Evolutionary conservation across 2,797 vertebrate genomes (phyloP), one percentile per base, ranked within the genome.

Genomic region (Lutjanus campechanus): DNA sequence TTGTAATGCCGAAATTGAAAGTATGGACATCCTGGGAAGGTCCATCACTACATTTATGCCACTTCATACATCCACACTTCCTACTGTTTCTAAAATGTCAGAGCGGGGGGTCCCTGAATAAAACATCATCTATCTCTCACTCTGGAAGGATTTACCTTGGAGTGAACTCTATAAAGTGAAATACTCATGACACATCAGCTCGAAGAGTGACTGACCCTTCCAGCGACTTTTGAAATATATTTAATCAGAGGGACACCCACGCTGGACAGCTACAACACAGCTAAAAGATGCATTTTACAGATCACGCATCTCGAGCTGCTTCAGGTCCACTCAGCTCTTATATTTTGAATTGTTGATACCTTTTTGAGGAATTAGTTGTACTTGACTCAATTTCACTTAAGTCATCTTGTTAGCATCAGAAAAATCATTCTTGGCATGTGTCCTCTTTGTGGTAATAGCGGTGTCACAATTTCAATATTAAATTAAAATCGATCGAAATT

Each of bases 41-140:
- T 81, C 60, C 64, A 47, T 82, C 69, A 7, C 51, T 71, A 74
- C 74, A 85, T 90, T 88, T 81, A 78, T 77, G 70, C 65, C 53
- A 50, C 71, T 80, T 88, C 79, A 70, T 80, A 76, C 76, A 58
- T 72, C 53, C 12, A 59, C 62, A 78, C 53, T 4, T 76, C 7
- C 12, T 47, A 76, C 65, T 54, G 79, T 87, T 85, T 89, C 36
- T 49, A 62, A 90, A 89, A 90, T 84, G 72, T 80, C 85, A 81
- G 68, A 76, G 78, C 36, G 41, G 75, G 17, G 60, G 66, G 44
- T 76, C 49, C 51, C 51, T 92, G 86, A 91, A 92, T 93, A 92
- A 93, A 92, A 91, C 85, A 94, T 91, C 1, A 71, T 67, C 69
- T 29, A 36, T 77, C 70, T 82, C 59, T 85, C 60, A 77, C 20